Conservation (phyloP, 2,888 invertebrate genomes). For the Drosophila percnosoma region DNA sequence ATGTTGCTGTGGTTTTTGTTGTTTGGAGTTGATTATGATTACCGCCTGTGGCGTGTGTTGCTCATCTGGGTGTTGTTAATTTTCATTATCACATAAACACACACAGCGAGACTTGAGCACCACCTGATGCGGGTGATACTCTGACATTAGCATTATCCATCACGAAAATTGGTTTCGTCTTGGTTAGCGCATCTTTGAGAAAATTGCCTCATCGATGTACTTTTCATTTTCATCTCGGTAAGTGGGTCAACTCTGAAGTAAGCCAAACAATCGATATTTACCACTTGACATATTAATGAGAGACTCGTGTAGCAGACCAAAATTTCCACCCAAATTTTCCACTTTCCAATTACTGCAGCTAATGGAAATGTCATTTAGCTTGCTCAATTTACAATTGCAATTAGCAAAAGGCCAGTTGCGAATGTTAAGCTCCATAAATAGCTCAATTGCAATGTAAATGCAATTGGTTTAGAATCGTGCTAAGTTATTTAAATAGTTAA, state of each 20-base stretch:
- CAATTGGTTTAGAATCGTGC: neutral
- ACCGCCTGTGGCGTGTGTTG: constrained; percentile 49
- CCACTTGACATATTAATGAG: constrained; percentile 29
- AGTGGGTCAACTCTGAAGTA: constrained; percentile 41
- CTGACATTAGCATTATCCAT: constrained; percentile 62
- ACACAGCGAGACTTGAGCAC: constrained; percentile 2
- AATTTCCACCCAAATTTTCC: neutral
- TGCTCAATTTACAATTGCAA: constrained; percentile 31
- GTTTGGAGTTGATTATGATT: constrained; percentile 12
- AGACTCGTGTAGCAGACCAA: constrained; percentile 26
- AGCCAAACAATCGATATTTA: constrained; percentile 25
- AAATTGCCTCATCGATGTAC: constrained; percentile 10
- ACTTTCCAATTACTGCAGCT: constrained; percentile 21
- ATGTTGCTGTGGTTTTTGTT: constrained; percentile 5
- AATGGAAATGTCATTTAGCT: constrained; percentile 50
- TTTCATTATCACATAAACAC: constrained; percentile 59
- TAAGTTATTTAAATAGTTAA: constrained; percentile 7
- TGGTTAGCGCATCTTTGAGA: constrained; percentile 61
- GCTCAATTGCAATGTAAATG: neutral
- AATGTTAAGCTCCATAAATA: constrained; percentile 10
- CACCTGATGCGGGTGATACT: constrained; percentile 57
- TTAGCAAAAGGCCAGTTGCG: constrained; percentile 12
- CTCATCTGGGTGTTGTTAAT: constrained; percentile 62
- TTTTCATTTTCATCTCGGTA: constrained; percentile 39
- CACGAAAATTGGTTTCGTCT: constrained; percentile 54